A percentile compares a stretch with the other conserved stretches of the same genome.
These are phyloP conservation scores for Scopus umbretta DNA, from an alignment of 2,113 vertebrate species.

Conservation along the genomic window DNA sequence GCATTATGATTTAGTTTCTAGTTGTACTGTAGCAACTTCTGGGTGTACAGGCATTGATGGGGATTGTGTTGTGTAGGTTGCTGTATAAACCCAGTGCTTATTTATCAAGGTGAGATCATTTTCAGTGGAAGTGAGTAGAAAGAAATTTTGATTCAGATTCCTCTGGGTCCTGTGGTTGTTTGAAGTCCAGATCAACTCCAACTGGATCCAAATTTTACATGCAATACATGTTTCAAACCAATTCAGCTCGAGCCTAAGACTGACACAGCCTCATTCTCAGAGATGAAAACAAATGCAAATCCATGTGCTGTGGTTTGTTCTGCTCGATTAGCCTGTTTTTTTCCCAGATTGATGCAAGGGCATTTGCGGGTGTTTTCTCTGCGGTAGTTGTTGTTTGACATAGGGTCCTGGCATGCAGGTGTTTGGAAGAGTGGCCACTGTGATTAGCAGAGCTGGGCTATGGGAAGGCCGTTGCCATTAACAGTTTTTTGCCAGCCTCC, in stretches of 20 bases:
- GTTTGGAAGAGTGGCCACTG: not conserved
- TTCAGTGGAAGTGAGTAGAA: not conserved
- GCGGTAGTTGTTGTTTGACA: not conserved
- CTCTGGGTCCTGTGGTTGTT: not conserved
- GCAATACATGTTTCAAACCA: not conserved
- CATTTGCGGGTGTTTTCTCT: not conserved
- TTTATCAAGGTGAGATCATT: not conserved
- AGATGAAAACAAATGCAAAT: slow-evolving; percentile 19
- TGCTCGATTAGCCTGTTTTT: not conserved
- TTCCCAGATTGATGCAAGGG: not conserved
- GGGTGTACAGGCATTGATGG: not conserved
- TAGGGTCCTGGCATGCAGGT: not conserved
- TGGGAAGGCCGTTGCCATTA: not conserved
- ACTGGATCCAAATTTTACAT: not conserved
- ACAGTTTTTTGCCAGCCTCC: not conserved
- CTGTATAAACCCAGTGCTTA: not conserved
- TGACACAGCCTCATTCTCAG: not conserved
- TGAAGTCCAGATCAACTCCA: not conserved
- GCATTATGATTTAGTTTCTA: not conserved
- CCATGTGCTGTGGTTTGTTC: not conserved
- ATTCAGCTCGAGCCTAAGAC: not conserved
- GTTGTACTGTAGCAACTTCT: not conserved
- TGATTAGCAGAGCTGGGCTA: not conserved
- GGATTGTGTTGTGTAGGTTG: not conserved
- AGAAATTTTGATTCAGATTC: not conserved